Evolutionary conservation across 2,113 vertebrate genomes (phyloP).

Genomic region (Larimichthys polyactis): DNA sequence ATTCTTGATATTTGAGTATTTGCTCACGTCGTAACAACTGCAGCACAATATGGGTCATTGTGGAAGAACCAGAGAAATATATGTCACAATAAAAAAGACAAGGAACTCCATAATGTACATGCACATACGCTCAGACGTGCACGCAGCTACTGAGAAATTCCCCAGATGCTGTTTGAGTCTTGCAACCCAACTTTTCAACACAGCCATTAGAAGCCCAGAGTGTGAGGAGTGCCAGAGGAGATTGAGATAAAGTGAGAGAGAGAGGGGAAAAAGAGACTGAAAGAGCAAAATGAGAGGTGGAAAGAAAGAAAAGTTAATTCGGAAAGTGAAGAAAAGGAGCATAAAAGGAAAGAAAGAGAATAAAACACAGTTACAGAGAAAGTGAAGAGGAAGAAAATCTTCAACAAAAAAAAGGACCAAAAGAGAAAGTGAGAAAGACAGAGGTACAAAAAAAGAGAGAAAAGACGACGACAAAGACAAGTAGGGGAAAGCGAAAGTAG

Average conservation of each 20-base stretch:
- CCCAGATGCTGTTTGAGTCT: constrained; percentile 20
- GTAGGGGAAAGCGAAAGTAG: constrained; percentile 46
- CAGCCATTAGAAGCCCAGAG: constrained; percentile 12
- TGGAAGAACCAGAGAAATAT: constrained; percentile 37
- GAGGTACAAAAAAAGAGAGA: constrained; percentile 5
- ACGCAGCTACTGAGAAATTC: constrained; percentile 26
- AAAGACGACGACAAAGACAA: constrained; percentile 41
- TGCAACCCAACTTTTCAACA: constrained; percentile 28
- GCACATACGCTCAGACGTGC: constrained; percentile 3
- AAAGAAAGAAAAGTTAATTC: constrained; percentile 1
- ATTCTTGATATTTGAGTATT: constrained; percentile 25
- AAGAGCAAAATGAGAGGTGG: neutral
- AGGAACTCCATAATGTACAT: neutral
- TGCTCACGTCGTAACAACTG: constrained; percentile 11
- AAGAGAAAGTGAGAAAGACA: constrained; percentile 28
- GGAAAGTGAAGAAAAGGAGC: neutral
- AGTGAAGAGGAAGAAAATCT: neutral
- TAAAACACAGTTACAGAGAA: constrained; percentile 8
- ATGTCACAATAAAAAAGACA: constrained; percentile 40
- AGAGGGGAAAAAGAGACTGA: neutral
- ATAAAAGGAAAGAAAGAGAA: constrained; percentile 1
- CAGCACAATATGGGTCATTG: constrained; percentile 20
- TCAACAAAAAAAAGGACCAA: constrained; percentile 6
- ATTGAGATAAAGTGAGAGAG: constrained; percentile 13
- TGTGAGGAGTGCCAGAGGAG: neutral